These are phyloP conservation scores for Eristalis pertinax DNA, from an alignment of 2,888 invertebrate species.

Conservation along the genomic window DNA sequence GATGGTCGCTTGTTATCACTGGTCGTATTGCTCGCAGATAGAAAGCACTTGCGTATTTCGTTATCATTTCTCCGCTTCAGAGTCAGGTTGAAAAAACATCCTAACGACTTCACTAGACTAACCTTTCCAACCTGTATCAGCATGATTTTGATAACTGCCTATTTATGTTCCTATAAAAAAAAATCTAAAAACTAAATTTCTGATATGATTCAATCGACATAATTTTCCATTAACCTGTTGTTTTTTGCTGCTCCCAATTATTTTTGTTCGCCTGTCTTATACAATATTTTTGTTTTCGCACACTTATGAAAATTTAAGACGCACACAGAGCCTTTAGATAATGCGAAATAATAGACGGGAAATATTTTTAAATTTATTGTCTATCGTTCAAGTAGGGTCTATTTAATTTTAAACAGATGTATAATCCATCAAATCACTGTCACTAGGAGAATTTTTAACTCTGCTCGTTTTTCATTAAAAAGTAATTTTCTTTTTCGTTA, in stretches of 20 bases:
- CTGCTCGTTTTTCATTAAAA: constrained; percentile 15
- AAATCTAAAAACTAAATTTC: constrained; percentile 76
- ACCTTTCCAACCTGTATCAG: constrained; percentile 57
- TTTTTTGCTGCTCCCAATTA: constrained; percentile 13
- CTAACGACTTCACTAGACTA: constrained; percentile 48
- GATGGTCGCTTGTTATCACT: constrained; percentile 78
- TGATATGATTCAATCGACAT: background rate
- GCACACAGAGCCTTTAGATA: constrained; percentile 79
- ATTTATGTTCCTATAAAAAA: constrained; percentile 62
- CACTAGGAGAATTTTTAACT: constrained; percentile 12
- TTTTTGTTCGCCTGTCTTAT: constrained; percentile 69
- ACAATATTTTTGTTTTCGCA: constrained; percentile 9
- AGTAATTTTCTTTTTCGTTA: background rate
- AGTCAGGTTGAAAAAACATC: constrained; percentile 32
- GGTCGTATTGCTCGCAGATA: constrained; percentile 52
- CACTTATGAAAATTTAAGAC: constrained; percentile 33
- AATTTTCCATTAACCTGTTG: constrained; percentile 12
- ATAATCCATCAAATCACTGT: constrained; percentile 12
- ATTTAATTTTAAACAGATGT: constrained; percentile 4
- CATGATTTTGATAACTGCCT: constrained; percentile 48
- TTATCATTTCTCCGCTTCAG: constrained; percentile 33
- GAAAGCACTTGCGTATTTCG: constrained; percentile 47
- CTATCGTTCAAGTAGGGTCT: constrained; percentile 1
- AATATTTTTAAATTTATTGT: constrained; percentile 30
- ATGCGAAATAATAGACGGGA: constrained; percentile 73